Percentiles rank a stretch among this genome's conserved stretches.
These are phyloP conservation scores for Dromococcyx pavoninus DNA, from an alignment of 2,797 vertebrate species.

Conservation along the genomic window DNA sequence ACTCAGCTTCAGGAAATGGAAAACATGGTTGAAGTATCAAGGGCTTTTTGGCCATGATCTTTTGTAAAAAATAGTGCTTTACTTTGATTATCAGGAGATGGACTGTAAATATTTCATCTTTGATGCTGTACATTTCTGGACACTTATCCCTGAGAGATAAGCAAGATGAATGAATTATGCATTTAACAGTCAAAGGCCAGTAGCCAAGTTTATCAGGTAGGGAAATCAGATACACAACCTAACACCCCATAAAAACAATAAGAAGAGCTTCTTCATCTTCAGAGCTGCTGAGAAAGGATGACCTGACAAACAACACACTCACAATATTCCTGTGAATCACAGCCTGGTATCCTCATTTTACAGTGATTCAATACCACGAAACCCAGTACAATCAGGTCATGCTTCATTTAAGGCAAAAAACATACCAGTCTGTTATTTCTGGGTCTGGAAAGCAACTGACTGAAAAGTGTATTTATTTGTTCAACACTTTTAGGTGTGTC, in stretches of 20 bases:
- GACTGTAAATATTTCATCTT: neutral
- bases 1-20: neutral
- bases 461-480: rapidly evolving
- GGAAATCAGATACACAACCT: neutral
- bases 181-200: neutral
- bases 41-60: neutral
- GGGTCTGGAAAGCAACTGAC: neutral
- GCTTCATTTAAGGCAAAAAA: neutral
- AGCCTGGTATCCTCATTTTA: neutral
- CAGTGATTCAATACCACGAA: neutral
- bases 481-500: neutral
- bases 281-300: neutral
- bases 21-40: neutral
- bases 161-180: neutral
- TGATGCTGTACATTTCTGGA: neutral
- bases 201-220: neutral
- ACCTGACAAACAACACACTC: neutral
- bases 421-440: neutral
- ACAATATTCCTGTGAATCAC: neutral
- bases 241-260: neutral
- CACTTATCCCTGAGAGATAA: neutral
- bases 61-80: neutral
- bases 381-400: neutral
- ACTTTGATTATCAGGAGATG: neutral
- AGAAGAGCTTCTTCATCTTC: neutral